These are phyloP conservation scores for Bos taurus DNA, from an alignment of 2,113 vertebrate genomes.

Conservation along the genomic window ARS-UCD2.0 NC_037332.1:2784501-2785000, in stretches of 20 bases:
- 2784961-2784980: rapidly evolving
- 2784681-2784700: neutral
- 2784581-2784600: conserved; percentile 33
- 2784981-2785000: neutral
- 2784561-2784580: conserved; percentile 53
- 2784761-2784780: neutral
- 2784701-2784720: neutral
- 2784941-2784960: neutral
- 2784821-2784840: neutral
- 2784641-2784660: conserved; percentile 1
- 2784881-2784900: neutral
- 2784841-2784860: neutral
- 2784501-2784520: neutral
- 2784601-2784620: neutral
- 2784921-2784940: neutral
- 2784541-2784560: conserved; percentile 49
- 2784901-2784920: neutral
- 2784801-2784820: neutral
- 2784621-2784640: conserved; percentile 16
- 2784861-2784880: neutral
- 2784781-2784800: neutral
- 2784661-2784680: conserved; percentile 35
- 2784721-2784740: neutral
- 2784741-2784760: neutral
- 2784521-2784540: conserved; percentile 2